These are phyloP conservation scores for Eriosoma lanigerum DNA, from an alignment of 1,140 invertebrate species.

Conservation along the genomic window DNA sequence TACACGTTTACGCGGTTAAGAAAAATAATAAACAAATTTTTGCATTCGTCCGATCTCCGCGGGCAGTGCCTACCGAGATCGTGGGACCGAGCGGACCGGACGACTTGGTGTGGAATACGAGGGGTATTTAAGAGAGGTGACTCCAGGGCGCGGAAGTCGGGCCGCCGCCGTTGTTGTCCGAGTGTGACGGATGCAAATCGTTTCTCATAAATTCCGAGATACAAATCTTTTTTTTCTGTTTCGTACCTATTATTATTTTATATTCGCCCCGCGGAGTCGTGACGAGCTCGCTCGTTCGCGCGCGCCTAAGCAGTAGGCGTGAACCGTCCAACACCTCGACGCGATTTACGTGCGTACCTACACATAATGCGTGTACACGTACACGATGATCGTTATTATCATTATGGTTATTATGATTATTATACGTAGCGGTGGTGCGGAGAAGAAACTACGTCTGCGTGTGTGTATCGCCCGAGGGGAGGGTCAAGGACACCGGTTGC, in stretches of 20 bases:
- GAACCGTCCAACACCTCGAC: conserved; percentile 42
- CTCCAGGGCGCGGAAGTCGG: conserved; percentile 23
- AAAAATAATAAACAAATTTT: too few species aligned
- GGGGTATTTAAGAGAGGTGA: not conserved
- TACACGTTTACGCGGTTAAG: too few species aligned
- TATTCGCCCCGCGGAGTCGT: conserved; percentile 44
- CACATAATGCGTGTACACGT: not conserved
- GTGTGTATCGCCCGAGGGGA: conserved; percentile 33
- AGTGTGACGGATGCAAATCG: conserved; percentile 39
- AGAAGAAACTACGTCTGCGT: conserved; percentile 37
- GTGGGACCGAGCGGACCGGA: too few species aligned
- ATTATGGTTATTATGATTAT: conserved; percentile 42
- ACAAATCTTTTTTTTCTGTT: conserved; percentile 22
- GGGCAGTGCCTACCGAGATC: too few species aligned
- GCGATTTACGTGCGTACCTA: conserved; percentile 30
- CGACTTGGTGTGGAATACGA: too few species aligned
- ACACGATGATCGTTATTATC: conserved; percentile 8
- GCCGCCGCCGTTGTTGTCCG: not conserved
- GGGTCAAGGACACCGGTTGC: conserved; percentile 39
- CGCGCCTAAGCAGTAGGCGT: conserved; percentile 25
- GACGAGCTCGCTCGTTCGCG: conserved; percentile 4
- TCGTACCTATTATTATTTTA: conserved; percentile 14
- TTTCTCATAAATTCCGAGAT: conserved; percentile 44
- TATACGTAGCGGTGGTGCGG: not conserved
- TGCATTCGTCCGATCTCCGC: too few species aligned